These are phyloP conservation scores for Ceratitis capitata DNA, from an alignment of 1,140 invertebrate species.

Conservation along the genomic window DNA sequence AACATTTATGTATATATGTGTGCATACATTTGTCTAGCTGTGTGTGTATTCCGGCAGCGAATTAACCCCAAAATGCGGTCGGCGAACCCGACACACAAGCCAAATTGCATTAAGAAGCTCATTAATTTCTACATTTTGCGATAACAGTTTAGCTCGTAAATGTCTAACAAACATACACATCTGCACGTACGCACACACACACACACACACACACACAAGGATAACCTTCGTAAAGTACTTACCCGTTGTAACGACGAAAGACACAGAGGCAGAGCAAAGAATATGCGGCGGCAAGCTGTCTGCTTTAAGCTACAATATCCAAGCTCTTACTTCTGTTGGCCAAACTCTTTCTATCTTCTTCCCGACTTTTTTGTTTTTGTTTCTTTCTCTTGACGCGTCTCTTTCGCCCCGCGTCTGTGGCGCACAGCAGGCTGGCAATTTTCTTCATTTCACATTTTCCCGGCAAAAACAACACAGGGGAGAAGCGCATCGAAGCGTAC, in stretches of 20 bases:
- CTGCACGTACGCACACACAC: not conserved
- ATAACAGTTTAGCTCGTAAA: slow-evolving; percentile 38
- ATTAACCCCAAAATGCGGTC: slow-evolving; percentile 30
- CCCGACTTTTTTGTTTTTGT: too few species aligned
- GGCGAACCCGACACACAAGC: not conserved
- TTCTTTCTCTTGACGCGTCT: not conserved
- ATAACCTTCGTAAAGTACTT: not conserved
- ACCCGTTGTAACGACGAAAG: not conserved
- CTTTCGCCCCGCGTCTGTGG: not conserved
- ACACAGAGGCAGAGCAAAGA: not conserved
- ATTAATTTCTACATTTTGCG: slow-evolving; percentile 38
- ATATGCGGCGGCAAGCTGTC: not conserved
- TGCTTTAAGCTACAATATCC: not conserved
- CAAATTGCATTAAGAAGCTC: slow-evolving; percentile 35
- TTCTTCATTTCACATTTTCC: slow-evolving; percentile 5
- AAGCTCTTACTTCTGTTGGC: too few species aligned
- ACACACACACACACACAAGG: not conserved
- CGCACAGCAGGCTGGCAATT: slow-evolving; percentile 21
- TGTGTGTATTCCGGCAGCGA: not conserved
- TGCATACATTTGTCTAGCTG: not conserved
- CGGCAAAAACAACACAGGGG: not conserved
- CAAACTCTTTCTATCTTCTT: too few species aligned
- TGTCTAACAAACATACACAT: too few species aligned
- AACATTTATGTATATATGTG: not conserved
- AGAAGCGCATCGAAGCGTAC: not conserved